A percentile compares a stretch with the other conserved stretches of the same genome.
These are phyloP conservation scores for Petrolisthes manimaculis DNA, from an alignment of 2,888 invertebrate genomes.

Conservation along the genomic window DNA sequence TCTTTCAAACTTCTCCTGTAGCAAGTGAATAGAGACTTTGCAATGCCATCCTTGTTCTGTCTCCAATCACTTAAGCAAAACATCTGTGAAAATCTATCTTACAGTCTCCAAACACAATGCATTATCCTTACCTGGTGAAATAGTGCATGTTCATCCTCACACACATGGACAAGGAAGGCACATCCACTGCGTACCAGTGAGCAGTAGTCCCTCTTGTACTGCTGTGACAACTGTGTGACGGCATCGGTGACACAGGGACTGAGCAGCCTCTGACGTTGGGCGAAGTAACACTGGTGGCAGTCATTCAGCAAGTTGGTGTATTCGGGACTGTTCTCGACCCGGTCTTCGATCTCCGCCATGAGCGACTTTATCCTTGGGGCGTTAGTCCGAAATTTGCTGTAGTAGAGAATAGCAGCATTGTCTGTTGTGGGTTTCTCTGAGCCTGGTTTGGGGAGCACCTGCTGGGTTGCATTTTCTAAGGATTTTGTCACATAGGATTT, in stretches of 20 bases:
- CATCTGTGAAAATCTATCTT: background rate
- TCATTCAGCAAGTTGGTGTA: conserved; percentile 82
- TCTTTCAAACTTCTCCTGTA: background rate
- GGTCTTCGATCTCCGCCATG: conserved; percentile 84
- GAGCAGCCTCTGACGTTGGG: conserved; percentile 79
- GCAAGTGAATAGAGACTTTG: background rate
- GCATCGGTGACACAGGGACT: conserved; percentile 80
- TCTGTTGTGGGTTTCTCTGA: conserved; percentile 68
- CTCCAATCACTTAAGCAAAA: background rate
- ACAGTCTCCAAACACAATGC: background rate
- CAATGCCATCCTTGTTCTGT: background rate
- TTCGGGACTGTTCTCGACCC: conserved; percentile 79
- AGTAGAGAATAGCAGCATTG: conserved; percentile 81
- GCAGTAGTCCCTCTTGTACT: conserved; percentile 71
- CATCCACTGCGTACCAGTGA: conserved; percentile 82
- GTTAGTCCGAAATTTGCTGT: conserved; percentile 95
- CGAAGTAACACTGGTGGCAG: conserved; percentile 86
- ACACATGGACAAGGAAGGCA: conserved; percentile 90
- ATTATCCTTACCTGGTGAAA: conserved; percentile 72
- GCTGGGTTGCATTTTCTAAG: conserved; percentile 83
- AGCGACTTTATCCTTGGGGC: conserved; percentile 86
- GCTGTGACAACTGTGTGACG: conserved; percentile 77
- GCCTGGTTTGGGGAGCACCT: conserved; percentile 68
- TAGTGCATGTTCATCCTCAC: conserved; percentile 92
- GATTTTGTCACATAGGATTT: conserved; percentile 83